phyloP scores from a whole-genome alignment of 1,140 invertebrate genomes.

The Anadara kagoshimensis region DNA sequence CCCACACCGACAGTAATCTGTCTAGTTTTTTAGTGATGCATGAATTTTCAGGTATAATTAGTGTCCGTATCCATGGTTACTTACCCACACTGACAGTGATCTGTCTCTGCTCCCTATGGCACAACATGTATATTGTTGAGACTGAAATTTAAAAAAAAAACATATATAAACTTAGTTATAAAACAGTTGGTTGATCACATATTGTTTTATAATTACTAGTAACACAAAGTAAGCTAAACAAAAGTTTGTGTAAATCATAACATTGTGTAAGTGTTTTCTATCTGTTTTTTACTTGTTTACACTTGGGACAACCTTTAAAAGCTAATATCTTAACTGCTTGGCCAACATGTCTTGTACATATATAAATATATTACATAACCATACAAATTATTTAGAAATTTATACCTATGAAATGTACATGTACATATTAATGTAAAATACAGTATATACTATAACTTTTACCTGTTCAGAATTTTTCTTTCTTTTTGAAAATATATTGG shows the following conservation, averaged over 20 bases:
- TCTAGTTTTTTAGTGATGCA: too few relatives aligned
- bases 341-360: too few relatives aligned
- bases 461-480: slow-evolving; percentile 74
- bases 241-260: background rate
- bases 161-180: slow-evolving; percentile 10
- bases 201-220: background rate
- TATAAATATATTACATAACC: too few relatives aligned
- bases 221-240: background rate
- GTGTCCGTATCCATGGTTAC: slow-evolving; percentile 17
- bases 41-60: too few relatives aligned
- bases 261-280: background rate
- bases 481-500: slow-evolving; percentile 80
- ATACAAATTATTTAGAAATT: too few relatives aligned
- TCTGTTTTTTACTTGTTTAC: too few relatives aligned
- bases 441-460: slow-evolving; percentile 56
- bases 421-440: too few relatives aligned
- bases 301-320: too few relatives aligned
- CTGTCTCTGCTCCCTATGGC: slow-evolving; percentile 95
- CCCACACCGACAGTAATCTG: too few relatives aligned
- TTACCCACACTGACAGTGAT: slow-evolving; percentile 92
- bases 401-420: too few relatives aligned
- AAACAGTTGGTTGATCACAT: background rate
- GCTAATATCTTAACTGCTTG: too few relatives aligned
- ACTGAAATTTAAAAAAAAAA: slow-evolving; percentile 54
- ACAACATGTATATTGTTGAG: slow-evolving; percentile 90